These are phyloP conservation scores for Atopsyche davidsoni DNA, from an alignment of 1,140 invertebrate species.

Conservation along the genomic window DNA sequence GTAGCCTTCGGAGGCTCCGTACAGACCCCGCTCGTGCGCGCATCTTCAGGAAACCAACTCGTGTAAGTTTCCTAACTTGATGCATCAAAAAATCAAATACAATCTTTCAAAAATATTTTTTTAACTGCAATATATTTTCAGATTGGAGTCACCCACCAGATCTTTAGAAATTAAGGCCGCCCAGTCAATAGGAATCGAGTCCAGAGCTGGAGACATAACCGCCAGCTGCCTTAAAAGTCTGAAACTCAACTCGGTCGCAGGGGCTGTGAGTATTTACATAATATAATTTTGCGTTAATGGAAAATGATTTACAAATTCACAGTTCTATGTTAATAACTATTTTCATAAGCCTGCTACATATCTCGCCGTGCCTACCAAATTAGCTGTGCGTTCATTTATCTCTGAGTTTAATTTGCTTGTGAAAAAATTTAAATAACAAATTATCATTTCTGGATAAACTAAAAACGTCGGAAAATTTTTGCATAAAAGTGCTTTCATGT, in stretches of 20 bases:
- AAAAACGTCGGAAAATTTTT: too few relatives aligned
- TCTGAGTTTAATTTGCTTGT: too few relatives aligned
- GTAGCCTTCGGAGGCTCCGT: constrained; percentile 76
- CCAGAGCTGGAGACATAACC: constrained; percentile 79
- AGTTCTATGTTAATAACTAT: too few relatives aligned
- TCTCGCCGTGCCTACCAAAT: too few relatives aligned
- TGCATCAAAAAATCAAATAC: background rate
- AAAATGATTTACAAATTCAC: too few relatives aligned
- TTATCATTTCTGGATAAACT: too few relatives aligned
- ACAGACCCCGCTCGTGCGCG: constrained; percentile 74
- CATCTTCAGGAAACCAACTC: constrained; percentile 73
- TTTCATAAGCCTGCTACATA: too few relatives aligned
- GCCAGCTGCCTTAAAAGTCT: constrained; percentile 77
- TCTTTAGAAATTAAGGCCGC: constrained; percentile 75
- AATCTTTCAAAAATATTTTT: background rate
- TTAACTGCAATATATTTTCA: constrained; percentile 41
- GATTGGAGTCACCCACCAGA: constrained; percentile 85
- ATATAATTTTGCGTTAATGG: constrained; percentile 1
- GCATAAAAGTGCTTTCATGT: too few relatives aligned
- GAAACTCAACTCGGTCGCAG: constrained; percentile 71
- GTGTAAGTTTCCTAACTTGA: constrained; percentile 55
- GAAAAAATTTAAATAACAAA: too few relatives aligned
- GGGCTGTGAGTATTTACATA: constrained; percentile 53
- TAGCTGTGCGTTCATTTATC: too few relatives aligned
- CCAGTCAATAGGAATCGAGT: constrained; percentile 74